Base-by-base conservation (phyloP, 2,797 vertebrate species). In the Cetoscarus ocellatus region DNA sequence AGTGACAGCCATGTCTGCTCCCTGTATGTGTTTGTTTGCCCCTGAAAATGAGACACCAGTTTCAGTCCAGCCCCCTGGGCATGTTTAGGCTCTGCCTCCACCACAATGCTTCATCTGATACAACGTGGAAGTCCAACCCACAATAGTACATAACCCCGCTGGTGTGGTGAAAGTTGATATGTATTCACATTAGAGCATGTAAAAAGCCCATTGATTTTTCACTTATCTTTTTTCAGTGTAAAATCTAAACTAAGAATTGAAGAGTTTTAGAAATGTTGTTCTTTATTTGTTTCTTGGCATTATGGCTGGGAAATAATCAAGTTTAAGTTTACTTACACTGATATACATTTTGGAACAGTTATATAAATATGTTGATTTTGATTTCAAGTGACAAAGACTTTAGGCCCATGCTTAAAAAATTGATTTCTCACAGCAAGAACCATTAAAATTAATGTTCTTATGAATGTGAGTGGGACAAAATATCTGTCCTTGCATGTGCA, bases 1-100 rank as follows among this genome's bases (percentile, higher is more conserved):
- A 87, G 90, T 95, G 93, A 94, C 94, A 95, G 94, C 87, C 86
- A 81, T 92, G 92, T 94, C 93, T 95, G 94, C 84, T 94, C 87
- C 86, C 90, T 93, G 93, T 93, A 92, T 88, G 82, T 88, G 89
- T 92, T 90, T 87, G 90, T 90, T 88, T 93, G 91, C 86, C 92
- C 90, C 92, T 91, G 91, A 93, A 94, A 93, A 90, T 58, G 86
- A 94, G 92, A 93, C 86, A 81, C 91, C 73, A 60, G 85, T 88
- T 91, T 91, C 89, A 83, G 83, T 87, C 48, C 75, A 75, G 80
- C 91, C 92, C 93, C 87, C 79, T 89, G 91, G 93, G 91, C 91
- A 90, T 90, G 91, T 92, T 94, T 92, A 91, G n/a, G 89, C 86
- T 91, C 82, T 67, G 85, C 89, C 79, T 90, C 80, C 64, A 87